Base-by-base conservation (phyloP, 1,140 invertebrate genomes). In the Drosophila yakuba region DNA sequence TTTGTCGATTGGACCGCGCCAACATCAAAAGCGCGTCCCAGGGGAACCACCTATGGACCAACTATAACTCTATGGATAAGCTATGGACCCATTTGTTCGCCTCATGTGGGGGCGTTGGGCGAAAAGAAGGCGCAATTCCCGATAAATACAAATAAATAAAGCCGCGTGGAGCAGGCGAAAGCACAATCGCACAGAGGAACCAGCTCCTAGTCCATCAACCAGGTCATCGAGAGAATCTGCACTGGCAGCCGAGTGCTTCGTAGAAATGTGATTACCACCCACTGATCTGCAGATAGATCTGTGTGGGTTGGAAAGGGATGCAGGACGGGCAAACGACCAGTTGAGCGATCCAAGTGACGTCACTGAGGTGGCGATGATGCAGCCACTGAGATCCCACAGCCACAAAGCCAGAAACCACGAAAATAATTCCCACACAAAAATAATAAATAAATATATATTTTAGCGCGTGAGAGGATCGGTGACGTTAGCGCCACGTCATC, bases 71-170 rank as follows among this genome's bases (percentile, higher is more conserved):
- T 54, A 20, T 20, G 20, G 20, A 20, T 20, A 43, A 44, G 45
- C 15, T 35, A 7, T 52, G 17, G 25, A 59, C 59, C 23, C 38
- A 52, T 38, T 56, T 36, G 17, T 44, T 43, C 23, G 17, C 25
- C 43, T 10, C 50, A 36, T 52, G 77, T 64, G 61, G 78, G 51
- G 67, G 74, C 64, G 61, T 61, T 58, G 57, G 36, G 36, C 44
- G 51, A 84, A 84, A 84, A 66, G 74, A 73, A 83, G 66, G 52
- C 83, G 83, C 79, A 86, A 63, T 88, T 82, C 75, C 47, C 48
- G 55, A 56, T 60, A 88, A 86, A 79, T 68, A 77, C 79, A 79
- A 86, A 86, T 86, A 86, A 86, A 88, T 88, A 79, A 75, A 74
- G 10, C 55, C 56, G 59, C 51, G 28, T 20, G 20, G 50, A 48